Conservation (phyloP, 1,140 invertebrate species). For the Hydropsyche tenuis region DNA sequence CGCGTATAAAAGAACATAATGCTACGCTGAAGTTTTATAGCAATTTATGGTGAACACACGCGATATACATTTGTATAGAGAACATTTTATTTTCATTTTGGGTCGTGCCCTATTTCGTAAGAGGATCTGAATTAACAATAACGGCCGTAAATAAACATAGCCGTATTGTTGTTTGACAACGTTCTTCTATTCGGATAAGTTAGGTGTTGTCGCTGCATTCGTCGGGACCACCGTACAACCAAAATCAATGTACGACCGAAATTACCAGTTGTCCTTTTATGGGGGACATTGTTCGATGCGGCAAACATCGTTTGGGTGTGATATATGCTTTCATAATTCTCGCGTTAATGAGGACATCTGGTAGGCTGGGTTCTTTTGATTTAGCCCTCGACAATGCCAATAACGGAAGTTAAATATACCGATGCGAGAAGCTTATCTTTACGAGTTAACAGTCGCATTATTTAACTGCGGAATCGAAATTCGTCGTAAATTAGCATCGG, state of each 20-base stretch:
- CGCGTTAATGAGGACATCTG: slow-evolving; percentile 18
- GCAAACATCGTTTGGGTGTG: slow-evolving; percentile 4
- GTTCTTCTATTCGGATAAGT: neutral
- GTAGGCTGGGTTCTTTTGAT: neutral
- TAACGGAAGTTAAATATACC: too few relatives aligned
- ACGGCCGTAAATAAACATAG: slow-evolving; percentile 6
- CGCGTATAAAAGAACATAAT: too few relatives aligned
- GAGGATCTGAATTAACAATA: slow-evolving; percentile 23
- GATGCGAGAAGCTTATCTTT: too few relatives aligned
- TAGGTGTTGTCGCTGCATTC: slow-evolving; percentile 5
- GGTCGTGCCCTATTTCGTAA: slow-evolving; percentile 14
- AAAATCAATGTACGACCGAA: slow-evolving; percentile 22
- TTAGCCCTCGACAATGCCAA: neutral
- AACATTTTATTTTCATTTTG: neutral
- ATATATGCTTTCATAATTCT: slow-evolving; percentile 19
- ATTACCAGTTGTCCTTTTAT: slow-evolving; percentile 20
- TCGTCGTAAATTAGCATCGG: too few relatives aligned
- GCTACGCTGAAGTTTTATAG: neutral
- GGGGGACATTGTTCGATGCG: slow-evolving; percentile 4
- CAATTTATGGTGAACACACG: slow-evolving; percentile 4
- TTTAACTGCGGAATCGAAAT: too few relatives aligned
- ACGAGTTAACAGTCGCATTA: too few relatives aligned
- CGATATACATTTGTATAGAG: neutral
- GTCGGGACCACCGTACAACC: slow-evolving; percentile 9
- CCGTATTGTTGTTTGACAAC: slow-evolving; percentile 4